Evolutionary conservation across 2,113 vertebrate species (phyloP), one percentile per base, ranked within the genome.

Genomic region (Melanerpes formicivorus): DNA sequence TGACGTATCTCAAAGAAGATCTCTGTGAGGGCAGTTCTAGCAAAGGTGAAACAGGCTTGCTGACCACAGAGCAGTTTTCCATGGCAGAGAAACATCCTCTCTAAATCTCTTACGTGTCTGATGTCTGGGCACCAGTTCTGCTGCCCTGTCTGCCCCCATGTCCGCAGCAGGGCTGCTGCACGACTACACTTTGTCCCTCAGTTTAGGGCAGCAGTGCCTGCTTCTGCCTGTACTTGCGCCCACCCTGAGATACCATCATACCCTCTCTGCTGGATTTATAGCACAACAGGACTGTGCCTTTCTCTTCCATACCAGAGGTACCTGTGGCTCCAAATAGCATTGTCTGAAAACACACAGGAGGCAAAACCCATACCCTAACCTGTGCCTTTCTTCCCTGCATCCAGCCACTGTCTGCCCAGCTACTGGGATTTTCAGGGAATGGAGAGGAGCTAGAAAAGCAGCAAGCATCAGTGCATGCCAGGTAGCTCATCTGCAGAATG

Each of bases 301-400:
- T 88, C 32, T 80, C 29, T 56, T 18, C 56, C 16, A 80, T 50
- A 69, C 1, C 2, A 42, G 42, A 18, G 29, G 64, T 59, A 46
- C 14, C 64, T n/a, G 59, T 63, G 34, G 19, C 73, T 83, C 18
- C 69, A 70, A 42, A 32, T 13, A 84, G 29, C 37, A 65, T 46
- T 0, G 0, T 52, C 21, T 64, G 58, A 80, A 80, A 75, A 88
- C 58, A 52, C 15, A 40, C 5, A 65, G 23, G 37, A 58, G 64
- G 14, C 11, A 64, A 84, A 76, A 60, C 2, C 2, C 16, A 32
- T 42, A 48, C 14, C 37, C 17, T 17, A 48, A 65, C 17, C 27
- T 0, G 0, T 4, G 3, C 13, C 26, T 65, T 30, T 71, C 34
- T 46, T 10, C 26, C 15, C 17, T 1, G 2, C 32, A 44, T 63